Evolutionary conservation across 2,797 vertebrate species (phyloP), one percentile per base, ranked within the genome.

Genomic region (Oreochromis grahami): DNA sequence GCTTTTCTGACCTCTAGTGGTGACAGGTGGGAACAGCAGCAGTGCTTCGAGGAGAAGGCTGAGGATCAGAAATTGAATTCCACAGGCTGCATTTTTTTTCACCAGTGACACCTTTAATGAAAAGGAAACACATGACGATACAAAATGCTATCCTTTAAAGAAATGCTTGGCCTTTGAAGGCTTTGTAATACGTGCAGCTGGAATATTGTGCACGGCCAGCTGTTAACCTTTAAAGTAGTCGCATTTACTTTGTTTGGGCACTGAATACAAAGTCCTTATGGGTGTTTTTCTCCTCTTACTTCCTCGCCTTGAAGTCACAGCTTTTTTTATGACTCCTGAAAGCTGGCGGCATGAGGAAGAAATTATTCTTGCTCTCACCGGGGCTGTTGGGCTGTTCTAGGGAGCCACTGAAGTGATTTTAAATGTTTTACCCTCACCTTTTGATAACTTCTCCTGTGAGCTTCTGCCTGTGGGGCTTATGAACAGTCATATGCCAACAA

Each of bases 1-100:
- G 58, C 43, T 84, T 10, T 86, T 53, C 52, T 14, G 9, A 1
- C 90, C 78, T 77, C 82, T 81, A 12, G 52, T 84, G 89, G 85
- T 29, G 11, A 45, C 3, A 34, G 1, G 3, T 7, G 11, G 19
- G 7, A 77, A 85, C 65, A 21, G 51, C 79, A 80, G 41, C 34
- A 36, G 56, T 6, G 6, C 12, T 41, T 26, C 11, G 11, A 15
- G 45, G 15, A 76, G 19, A 32, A 56, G 41, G 13, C 6, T 11
- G 14, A 38, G 12, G 32, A 52, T 77, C 53, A 21, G 34, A 76
- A 41, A 56, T 63, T 56, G 5, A 36, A 5, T 63, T 58, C 60
- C 21, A 32, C 26, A 74, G 26, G 4, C 70, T 36, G 13, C 34
- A 21, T 43, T 38, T 56, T 32, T 4, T 50, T 29, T 1, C 76